These are phyloP conservation scores for Eupithecia vulgata DNA, from an alignment of 2,888 invertebrate species.

Conservation along the genomic window DNA sequence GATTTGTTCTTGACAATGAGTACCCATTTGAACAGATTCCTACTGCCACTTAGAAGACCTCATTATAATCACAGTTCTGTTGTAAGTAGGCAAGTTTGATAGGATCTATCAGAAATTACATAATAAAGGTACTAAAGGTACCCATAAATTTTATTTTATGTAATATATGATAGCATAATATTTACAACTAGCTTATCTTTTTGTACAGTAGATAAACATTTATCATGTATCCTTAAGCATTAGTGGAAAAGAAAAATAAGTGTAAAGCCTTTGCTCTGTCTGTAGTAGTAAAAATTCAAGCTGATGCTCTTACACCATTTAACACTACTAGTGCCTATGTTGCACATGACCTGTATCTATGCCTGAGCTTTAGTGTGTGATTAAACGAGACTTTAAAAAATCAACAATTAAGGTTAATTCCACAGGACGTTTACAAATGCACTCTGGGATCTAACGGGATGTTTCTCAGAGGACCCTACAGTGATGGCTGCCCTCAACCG, in stretches of 20 bases:
- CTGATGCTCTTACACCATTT: neutral
- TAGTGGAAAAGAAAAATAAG: neutral
- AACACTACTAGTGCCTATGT: neutral
- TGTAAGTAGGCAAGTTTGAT: neutral
- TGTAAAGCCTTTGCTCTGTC: neutral
- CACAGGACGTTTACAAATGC: constrained; percentile 91
- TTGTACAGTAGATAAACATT: neutral
- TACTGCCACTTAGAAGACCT: neutral
- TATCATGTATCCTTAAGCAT: neutral
- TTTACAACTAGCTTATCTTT: constrained; percentile 5
- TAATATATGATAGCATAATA: neutral
- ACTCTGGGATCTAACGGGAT: constrained; percentile 94
- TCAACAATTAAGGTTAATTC: neutral
- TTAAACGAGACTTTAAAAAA: neutral
- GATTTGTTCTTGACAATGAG: neutral
- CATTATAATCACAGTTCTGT: neutral
- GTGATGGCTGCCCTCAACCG: constrained; percentile 89
- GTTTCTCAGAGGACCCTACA: constrained; percentile 93
- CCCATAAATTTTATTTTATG: neutral
- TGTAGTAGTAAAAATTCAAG: neutral
- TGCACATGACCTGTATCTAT: neutral
- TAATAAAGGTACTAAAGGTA: neutral
- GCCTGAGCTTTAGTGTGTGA: neutral
- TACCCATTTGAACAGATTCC: neutral
- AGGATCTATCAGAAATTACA: neutral